These are phyloP conservation scores for Myotis findleyi DNA, from an alignment of 2,797 vertebrate genomes.

Conservation along the genomic window DNA sequence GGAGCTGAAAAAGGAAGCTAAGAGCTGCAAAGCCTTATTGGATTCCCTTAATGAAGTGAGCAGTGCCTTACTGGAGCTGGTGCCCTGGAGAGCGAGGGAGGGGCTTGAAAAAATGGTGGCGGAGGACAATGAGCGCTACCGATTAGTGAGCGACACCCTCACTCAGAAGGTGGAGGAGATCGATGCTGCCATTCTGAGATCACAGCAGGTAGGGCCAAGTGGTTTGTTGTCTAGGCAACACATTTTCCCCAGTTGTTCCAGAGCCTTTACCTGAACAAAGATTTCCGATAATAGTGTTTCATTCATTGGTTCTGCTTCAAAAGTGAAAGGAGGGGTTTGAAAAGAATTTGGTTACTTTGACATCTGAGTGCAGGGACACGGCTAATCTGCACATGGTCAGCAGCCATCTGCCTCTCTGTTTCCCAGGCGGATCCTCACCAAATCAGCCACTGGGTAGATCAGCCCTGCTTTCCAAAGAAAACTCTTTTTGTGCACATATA, in stretches of 20 bases:
- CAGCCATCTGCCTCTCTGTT: slow-evolving; percentile 71
- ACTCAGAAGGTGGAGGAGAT: slow-evolving; percentile 94
- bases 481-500: not conserved
- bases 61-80: slow-evolving; percentile 94
- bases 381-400: slow-evolving; percentile 69
- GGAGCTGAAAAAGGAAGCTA: slow-evolving; percentile 93
- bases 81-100: slow-evolving; percentile 97
- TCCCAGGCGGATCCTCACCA: not conserved
- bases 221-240: not conserved
- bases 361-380: slow-evolving; percentile 53
- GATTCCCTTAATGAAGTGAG: slow-evolving; percentile 96
- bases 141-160: slow-evolving; percentile 89
- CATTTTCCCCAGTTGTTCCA: not conserved
- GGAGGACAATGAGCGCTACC: slow-evolving; percentile 95
- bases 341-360: slow-evolving; percentile 66
- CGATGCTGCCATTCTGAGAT: slow-evolving; percentile 94
- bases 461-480: not conserved
- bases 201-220: slow-evolving; percentile 94
- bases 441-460: not conserved
- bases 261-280: slow-evolving; percentile 51
- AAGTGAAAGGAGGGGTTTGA: slow-evolving; percentile 62
- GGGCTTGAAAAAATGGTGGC: slow-evolving; percentile 95
- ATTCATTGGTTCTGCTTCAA: slow-evolving; percentile 42
- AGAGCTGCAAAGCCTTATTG: slow-evolving; percentile 90
- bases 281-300: slow-evolving; percentile 3